Evolutionary conservation across 2,888 invertebrate genomes (phyloP).

Genomic region (Chrysomela aeneicollis): DNA sequence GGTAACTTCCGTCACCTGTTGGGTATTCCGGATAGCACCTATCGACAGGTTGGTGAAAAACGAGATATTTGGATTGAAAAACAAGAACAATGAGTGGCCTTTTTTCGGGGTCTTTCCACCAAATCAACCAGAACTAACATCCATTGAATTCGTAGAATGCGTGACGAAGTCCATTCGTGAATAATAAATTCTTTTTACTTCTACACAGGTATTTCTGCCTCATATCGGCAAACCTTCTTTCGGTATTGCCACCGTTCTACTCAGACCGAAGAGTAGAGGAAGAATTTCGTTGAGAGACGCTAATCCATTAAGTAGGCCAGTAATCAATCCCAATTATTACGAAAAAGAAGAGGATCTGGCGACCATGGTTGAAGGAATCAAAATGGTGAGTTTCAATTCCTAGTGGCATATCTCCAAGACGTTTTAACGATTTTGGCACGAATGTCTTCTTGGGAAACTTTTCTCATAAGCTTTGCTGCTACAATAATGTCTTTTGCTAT

Average conservation of each 20-base stretch:
- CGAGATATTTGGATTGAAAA: too few relatives aligned
- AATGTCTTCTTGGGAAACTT: too few relatives aligned
- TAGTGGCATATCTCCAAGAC: too few relatives aligned
- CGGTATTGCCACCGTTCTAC: slow-evolving; percentile 75
- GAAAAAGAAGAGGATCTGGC: slow-evolving; percentile 74
- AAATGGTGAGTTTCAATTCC: slow-evolving; percentile 66
- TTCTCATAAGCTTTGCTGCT: too few relatives aligned
- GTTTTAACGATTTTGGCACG: too few relatives aligned
- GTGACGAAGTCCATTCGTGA: too few relatives aligned
- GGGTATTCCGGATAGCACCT: slow-evolving; percentile 72
- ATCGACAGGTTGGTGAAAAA: slow-evolving; percentile 55
- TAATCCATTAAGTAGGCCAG: slow-evolving; percentile 79
- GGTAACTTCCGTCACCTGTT: slow-evolving; percentile 72
- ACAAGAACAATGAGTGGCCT: too few relatives aligned
- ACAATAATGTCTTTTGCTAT: too few relatives aligned
- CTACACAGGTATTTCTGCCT: slow-evolving; percentile 62
- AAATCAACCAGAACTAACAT: too few relatives aligned
- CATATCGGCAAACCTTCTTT: slow-evolving; percentile 68
- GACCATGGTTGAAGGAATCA: slow-evolving; percentile 77
- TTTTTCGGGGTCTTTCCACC: too few relatives aligned
- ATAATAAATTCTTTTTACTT: too few relatives aligned
- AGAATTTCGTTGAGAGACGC: slow-evolving; percentile 73
- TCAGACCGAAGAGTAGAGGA: slow-evolving; percentile 79
- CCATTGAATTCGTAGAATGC: too few relatives aligned
- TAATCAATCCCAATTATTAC: slow-evolving; percentile 85